phyloP scores from a whole-genome alignment of 2,113 vertebrate species.

The Phocoena sinus region DNA sequence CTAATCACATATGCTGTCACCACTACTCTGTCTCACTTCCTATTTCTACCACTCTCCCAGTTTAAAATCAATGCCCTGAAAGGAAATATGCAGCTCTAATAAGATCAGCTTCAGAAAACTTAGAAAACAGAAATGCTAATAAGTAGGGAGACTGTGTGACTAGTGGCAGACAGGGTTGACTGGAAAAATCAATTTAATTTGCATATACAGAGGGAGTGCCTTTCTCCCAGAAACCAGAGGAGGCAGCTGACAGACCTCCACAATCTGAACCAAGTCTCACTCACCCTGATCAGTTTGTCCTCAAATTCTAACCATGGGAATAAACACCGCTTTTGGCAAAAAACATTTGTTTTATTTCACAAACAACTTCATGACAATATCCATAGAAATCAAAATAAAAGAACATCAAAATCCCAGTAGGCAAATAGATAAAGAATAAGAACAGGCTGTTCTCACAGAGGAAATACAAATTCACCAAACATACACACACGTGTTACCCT shows the following conservation, averaged over 20 bases:
- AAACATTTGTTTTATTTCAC: slow-evolving; percentile 12
- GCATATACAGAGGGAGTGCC: no score
- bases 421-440: not conserved
- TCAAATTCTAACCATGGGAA: not conserved
- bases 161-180: not conserved
- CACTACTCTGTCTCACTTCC: not conserved
- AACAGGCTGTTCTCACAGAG: slow-evolving; percentile 20
- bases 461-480: slow-evolving; percentile 18
- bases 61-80: not conserved
- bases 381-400: slow-evolving; percentile 37
- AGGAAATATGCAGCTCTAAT: not conserved
- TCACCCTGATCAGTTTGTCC: not conserved
- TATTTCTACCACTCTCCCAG: not conserved
- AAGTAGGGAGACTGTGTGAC: not conserved
- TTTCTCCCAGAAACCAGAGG: not conserved
- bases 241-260: not conserved
- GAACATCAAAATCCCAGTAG: not conserved
- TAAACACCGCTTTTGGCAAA: not conserved
- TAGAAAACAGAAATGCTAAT: not conserved
- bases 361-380: slow-evolving; percentile 34
- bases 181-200: not conserved
- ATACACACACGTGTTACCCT: not conserved
- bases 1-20: not conserved
- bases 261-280: not conserved
- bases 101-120: not conserved